A percentile compares a stretch with the other conserved stretches of the same genome.
phyloP scores from a whole-genome alignment of 2,888 invertebrate species.

The Lysandra coridon region DNA sequence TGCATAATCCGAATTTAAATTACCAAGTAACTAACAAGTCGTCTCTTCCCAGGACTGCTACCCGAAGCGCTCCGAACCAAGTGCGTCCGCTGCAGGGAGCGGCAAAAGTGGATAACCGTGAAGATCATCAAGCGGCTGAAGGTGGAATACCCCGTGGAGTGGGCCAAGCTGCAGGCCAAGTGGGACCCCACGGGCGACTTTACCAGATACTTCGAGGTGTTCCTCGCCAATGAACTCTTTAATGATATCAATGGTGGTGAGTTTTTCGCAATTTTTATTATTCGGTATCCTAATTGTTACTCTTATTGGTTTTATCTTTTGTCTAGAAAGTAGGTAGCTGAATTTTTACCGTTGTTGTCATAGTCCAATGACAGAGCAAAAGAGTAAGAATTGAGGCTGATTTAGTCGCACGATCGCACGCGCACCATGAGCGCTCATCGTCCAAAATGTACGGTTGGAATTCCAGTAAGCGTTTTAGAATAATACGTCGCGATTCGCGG shows the following conservation, averaged over 20 bases:
- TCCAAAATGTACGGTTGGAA: no score
- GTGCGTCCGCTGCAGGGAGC: constrained; percentile 83
- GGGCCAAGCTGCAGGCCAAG: constrained; percentile 82
- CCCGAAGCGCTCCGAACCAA: constrained; percentile 85
- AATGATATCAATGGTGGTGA: constrained; percentile 66
- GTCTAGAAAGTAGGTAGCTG: no score
- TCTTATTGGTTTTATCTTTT: no score
- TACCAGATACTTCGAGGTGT: constrained; percentile 72
- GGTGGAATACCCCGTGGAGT: constrained; percentile 82
- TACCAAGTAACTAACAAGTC: no score
- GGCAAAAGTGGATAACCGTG: constrained; percentile 83
- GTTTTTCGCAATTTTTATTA: constrained; percentile 31
- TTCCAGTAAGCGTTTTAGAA: no score
- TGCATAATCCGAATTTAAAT: no score
- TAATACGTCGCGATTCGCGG: no score
- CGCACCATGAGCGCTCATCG: no score
- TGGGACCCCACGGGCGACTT: constrained; percentile 87
- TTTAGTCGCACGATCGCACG: no score
- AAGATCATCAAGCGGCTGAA: constrained; percentile 85
- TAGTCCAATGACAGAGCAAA: no score
- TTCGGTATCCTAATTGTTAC: not conserved
- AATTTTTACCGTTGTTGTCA: no score
- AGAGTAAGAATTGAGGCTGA: no score
- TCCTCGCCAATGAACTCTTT: constrained; percentile 63
- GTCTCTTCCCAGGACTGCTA: constrained; percentile 77